phyloP scores from a whole-genome alignment of 2,888 invertebrate species.

The Mylabris sibirica region DNA sequence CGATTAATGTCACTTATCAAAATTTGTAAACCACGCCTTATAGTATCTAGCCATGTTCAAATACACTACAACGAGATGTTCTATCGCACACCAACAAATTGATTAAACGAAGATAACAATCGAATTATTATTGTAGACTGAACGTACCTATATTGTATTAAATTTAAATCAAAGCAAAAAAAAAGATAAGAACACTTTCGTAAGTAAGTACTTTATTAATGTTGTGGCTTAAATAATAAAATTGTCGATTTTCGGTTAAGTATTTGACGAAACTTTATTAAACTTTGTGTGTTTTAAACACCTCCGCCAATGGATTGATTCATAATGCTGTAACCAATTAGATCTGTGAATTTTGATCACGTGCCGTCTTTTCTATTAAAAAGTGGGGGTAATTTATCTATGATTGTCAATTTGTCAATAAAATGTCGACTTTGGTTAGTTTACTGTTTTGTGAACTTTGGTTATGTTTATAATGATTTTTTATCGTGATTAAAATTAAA shows the following conservation, averaged over 20 bases:
- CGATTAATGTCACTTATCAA: slow-evolving; percentile 10
- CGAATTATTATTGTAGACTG: not conserved
- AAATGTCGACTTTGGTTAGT: not conserved
- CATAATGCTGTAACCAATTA: not conserved
- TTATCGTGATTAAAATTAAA: not conserved
- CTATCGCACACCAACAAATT: not conserved
- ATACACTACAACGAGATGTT: not conserved
- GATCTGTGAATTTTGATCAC: not conserved
- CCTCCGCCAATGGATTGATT: not conserved
- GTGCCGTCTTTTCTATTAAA: not conserved
- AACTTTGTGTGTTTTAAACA: not conserved
- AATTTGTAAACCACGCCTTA: slow-evolving; percentile 10
- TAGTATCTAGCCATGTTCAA: not conserved
- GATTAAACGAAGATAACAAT: not conserved
- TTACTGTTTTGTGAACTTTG: too few species aligned
- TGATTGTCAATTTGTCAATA: too few species aligned
- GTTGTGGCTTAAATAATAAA: too few species aligned
- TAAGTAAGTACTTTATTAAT: not conserved
- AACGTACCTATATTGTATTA: not conserved
- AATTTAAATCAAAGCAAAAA: not conserved
- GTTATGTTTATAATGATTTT: slow-evolving; percentile 6
- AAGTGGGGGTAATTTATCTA: not conserved
- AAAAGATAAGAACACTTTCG: not conserved
- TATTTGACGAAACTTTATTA: not conserved
- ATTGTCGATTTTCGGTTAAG: not conserved